Evolutionary conservation across 2,113 vertebrate genomes (phyloP).

Genomic region (Corythornis madagascariensis): DNA sequence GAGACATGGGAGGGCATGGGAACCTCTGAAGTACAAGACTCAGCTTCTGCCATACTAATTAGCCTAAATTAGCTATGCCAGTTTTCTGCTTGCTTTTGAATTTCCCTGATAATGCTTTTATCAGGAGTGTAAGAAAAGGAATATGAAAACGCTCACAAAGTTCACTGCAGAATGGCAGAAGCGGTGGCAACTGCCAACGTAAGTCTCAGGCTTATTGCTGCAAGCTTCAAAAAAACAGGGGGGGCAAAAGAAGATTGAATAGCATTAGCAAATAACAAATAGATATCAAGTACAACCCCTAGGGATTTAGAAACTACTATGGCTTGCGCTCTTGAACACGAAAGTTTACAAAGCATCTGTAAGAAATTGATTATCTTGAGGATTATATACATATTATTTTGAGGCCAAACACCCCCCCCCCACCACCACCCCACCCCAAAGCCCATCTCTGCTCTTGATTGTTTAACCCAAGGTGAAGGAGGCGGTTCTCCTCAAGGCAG

Average conservation of each 20-base stretch:
- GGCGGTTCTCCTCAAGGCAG: neutral
- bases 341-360: conserved; percentile 39
- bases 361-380: conserved; percentile 50
- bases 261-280: conserved; percentile 64
- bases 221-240: neutral
- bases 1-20: conserved; percentile 74
- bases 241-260: neutral
- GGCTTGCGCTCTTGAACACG: neutral
- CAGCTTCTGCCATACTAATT: conserved; percentile 78
- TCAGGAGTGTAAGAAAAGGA: conserved; percentile 56
- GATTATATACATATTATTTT: conserved; percentile 32
- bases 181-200: neutral
- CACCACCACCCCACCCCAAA: neutral
- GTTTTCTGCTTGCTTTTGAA: conserved; percentile 82
- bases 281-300: conserved; percentile 43
- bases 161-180: conserved; percentile 34
- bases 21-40: conserved; percentile 74
- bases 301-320: conserved; percentile 20
- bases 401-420: neutral
- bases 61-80: conserved; percentile 81
- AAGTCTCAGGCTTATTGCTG: conserved; percentile 7
- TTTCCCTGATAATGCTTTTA: conserved; percentile 75
- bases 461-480: conserved; percentile 45
- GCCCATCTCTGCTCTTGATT: neutral
- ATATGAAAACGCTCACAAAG: conserved; percentile 55